Evolutionary conservation across 2,113 vertebrate genomes (phyloP).

Genomic region (Reinhardtius hippoglossoides): DNA sequence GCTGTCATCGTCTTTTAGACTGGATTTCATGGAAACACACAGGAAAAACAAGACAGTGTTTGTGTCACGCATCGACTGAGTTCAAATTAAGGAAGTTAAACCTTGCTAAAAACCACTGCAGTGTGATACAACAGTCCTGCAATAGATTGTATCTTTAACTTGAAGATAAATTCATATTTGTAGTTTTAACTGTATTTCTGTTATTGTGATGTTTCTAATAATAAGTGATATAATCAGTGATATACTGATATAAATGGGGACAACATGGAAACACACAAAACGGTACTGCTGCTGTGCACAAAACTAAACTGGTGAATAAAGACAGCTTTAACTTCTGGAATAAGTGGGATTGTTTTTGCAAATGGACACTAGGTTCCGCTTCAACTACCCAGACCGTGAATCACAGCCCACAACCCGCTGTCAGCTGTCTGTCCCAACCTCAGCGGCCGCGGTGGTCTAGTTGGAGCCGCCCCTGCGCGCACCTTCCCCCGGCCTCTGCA

Average conservation of each 20-base stretch:
- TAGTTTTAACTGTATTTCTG: no score
- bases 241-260: background rate
- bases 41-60: conserved; percentile 5
- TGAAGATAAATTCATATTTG: background rate
- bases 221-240: no score
- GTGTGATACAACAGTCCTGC: background rate
- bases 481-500: conserved; percentile 45
- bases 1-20: conserved; percentile 87
- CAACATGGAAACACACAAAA: background rate
- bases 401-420: background rate
- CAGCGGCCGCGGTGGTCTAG: background rate
- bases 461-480: conserved; percentile 17
- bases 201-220: background rate
- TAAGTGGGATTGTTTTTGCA: no score
- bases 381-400: background rate
- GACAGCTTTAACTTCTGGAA: no score
- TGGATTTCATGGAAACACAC: conserved; percentile 39
- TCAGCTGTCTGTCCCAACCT: background rate
- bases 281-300: background rate
- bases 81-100: background rate
- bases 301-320: background rate
- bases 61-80: background rate
- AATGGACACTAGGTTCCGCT: background rate
- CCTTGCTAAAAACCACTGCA: background rate
- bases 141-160: background rate